Percentiles rank a stretch among this genome's conserved stretches.
Evolutionary conservation across 2,888 invertebrate genomes (phyloP).

Genomic region (Stenchaetothrips biformis): DNA sequence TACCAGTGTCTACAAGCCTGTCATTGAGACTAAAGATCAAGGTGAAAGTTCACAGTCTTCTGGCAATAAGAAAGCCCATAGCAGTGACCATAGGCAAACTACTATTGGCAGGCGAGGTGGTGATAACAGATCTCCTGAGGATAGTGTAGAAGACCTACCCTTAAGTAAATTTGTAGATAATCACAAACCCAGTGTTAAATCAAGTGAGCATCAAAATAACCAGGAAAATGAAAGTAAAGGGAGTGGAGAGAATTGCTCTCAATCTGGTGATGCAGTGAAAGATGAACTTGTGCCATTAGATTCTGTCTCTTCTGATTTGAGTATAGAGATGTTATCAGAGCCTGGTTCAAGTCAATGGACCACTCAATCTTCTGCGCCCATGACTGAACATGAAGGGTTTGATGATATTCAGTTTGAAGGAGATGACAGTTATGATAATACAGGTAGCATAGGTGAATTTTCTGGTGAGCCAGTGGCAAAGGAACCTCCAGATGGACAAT

Average conservation of each 20-base stretch:
- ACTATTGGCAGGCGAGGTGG: neutral
- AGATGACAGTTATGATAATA: constrained; percentile 7
- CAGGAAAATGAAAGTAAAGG: neutral
- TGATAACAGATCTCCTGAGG: neutral
- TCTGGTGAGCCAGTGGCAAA: neutral
- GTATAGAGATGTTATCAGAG: neutral
- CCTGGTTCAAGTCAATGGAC: constrained; percentile 6
- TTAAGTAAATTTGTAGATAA: neutral
- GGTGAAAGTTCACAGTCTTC: neutral
- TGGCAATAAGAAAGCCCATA: neutral
- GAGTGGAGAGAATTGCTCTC: neutral
- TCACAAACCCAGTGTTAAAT: neutral
- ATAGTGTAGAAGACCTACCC: neutral
- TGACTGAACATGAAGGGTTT: neutral
- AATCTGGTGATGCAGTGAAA: neutral
- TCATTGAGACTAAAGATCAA: neutral
- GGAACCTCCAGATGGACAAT: neutral
- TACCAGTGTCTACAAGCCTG: neutral
- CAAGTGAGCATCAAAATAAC: neutral
- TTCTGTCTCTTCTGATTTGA: neutral
- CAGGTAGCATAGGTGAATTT: constrained; percentile 1
- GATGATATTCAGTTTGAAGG: neutral
- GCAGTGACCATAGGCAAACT: neutral
- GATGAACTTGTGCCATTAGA: neutral
- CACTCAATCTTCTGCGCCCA: constrained; percentile 1